Base-by-base conservation (phyloP, 2,888 invertebrate genomes). In the Conomelus anceps region DNA sequence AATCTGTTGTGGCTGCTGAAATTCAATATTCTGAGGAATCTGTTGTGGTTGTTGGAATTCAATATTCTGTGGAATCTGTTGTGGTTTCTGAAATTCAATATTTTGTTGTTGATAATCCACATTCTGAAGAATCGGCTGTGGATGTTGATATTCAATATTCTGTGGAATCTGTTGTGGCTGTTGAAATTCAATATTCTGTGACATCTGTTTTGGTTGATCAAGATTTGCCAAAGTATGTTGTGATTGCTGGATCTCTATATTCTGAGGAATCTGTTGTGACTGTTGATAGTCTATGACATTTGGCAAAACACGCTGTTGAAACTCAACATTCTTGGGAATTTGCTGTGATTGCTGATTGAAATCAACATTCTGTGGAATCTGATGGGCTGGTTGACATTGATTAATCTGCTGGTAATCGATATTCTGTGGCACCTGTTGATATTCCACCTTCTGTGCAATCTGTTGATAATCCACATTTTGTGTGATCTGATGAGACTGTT, bases 401-500 rank as follows among this genome's bases (percentile, higher is more conserved):
- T 23, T 23, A 88, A 26, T 88, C 88, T n/a, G 84, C n/a, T 22
- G 84, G 17, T 41, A 41, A 41, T 41, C 41, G 17, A 41, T 20
- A 17, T 41, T 41, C 17, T 41, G 85, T 41, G 89, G 88, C 13
- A 87, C 94, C 92, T 90, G 94, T 91, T 90, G 86, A 26, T 26
- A 26, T 7, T 26, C 26, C 4, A 26, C 26, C n/a, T n/a, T n/a
- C n/a, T n/a, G n/a, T 63, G 88, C 88, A 22, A 90, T 91, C 26
- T 91, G 92, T 22, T 92, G 92, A 22, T n/a, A n/a, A n/a, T n/a
- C n/a, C n/a, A n/a, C n/a, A n/a, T 91, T 91, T 9, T 90, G 90
- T 1, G 23, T 86, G 20, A 23, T 29, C 85, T 91, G 91, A 41
- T 91, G 91, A 23, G 84, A 94, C 94, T 91, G 93, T 94, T 90